Evolutionary conservation across 2,797 vertebrate species (phyloP).

Genomic region (Chromis chromis): DNA sequence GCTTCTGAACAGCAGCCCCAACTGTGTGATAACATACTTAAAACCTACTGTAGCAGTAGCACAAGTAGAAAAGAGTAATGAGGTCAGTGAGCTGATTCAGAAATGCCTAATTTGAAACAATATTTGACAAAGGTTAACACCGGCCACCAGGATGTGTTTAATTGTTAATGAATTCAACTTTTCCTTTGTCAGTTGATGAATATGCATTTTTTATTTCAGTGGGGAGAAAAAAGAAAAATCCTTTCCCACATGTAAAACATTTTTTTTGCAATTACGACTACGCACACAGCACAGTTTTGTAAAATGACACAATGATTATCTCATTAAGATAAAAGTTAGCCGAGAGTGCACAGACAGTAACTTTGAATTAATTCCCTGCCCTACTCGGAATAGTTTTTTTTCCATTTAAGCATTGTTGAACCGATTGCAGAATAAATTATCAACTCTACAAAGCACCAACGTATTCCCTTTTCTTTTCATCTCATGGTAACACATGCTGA

Average conservation of each 20-base stretch:
- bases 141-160: background rate
- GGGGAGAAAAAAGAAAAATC: too few species aligned
- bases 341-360: background rate
- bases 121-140: too few species aligned
- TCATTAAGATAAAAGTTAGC: slow-evolving; percentile 2
- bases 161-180: background rate
- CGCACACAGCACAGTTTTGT: background rate
- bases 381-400: background rate
- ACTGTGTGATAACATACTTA: background rate
- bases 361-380: background rate
- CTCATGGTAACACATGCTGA: slow-evolving; percentile 5
- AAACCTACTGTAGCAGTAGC: background rate
- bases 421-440: background rate
- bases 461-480: slow-evolving; percentile 2
- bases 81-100: background rate
- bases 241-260: too few species aligned
- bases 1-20: background rate
- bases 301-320: background rate
- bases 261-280: background rate
- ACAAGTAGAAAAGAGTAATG: background rate
- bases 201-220: background rate
- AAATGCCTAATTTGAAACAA: background rate
- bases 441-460: background rate
- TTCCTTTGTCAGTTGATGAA: background rate
- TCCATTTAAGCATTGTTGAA: background rate